Base-by-base conservation (phyloP, 2,797 vertebrate genomes). In the Microcaecilia unicolor region DNA sequence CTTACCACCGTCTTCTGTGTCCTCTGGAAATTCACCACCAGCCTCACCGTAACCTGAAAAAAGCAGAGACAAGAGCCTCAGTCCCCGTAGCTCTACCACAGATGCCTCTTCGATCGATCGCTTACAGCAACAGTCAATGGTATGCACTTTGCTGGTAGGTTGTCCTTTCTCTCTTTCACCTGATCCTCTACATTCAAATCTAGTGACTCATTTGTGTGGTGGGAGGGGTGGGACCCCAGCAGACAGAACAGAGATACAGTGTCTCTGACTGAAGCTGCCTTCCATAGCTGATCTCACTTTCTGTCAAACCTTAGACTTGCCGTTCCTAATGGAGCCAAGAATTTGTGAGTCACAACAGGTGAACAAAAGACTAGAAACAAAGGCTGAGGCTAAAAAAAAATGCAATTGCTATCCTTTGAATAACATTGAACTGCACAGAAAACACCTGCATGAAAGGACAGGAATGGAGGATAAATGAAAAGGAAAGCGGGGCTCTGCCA, bases 11-110 rank as follows among this genome's bases (percentile, higher is more conserved):
- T 73, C 66, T 98, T 99, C 67, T 98, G 94, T 1, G 80, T 92
- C 41, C 86, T 71, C 55, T 90, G 82, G 70, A 87, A 98, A 74
- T 97, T 99, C 64, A 99, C 90, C 51, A 99, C 85, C 67, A 99
- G 75, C 15, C 91, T 89, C 34, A 97, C 78, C 0, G 91, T 88
- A 67, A 95, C 97, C 96, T 99, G 67, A 9, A 42, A n/a, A 26
- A 35, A 64, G 25, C 39, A 34, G 49, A 10, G 33, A 14, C 15
- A 24, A 59, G 34, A 15, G 12, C 38, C 13, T 33, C 40, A 44
- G 27, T 4, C 6, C 1, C 3, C 64, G 28, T 9, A 8, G 5
- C 10, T 28, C 15, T 14, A 10, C 6, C 26, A 22, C 8, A 0
- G 0, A 10, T 20, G 27, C 25, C 16, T 12, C 4, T n/a, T 24